A percentile compares a stretch with the other conserved stretches of the same genome.
Evolutionary conservation across 2,113 vertebrate species (phyloP).

Genomic region (Benitochromis conjunctus): DNA sequence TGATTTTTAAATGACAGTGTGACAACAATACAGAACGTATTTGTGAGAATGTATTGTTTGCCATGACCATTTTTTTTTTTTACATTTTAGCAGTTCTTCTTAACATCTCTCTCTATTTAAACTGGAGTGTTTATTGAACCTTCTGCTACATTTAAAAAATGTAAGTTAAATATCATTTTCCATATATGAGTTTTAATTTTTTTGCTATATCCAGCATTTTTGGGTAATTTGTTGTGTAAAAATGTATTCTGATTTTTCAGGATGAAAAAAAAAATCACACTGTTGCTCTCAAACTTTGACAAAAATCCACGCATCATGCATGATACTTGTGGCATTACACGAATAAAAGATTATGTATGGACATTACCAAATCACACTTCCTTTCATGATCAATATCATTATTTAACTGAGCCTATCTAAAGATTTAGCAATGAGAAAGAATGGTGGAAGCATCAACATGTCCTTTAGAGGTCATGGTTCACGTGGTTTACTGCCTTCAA

Average conservation of each 20-base stretch:
- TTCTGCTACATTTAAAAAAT: neutral
- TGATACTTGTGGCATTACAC: no score
- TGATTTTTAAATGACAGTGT: neutral
- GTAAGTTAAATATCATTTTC: neutral
- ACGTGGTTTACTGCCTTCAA: conserved; percentile 12
- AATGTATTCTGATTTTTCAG: no score
- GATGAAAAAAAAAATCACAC: no score
- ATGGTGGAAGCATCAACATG: neutral
- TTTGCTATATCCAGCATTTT: neutral
- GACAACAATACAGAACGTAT: neutral
- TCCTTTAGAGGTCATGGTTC: conserved; percentile 19
- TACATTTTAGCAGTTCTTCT: neutral
- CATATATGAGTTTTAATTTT: neutral
- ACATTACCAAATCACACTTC: neutral
- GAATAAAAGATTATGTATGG: neutral
- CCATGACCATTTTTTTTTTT: neutral
- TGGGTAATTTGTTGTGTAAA: neutral
- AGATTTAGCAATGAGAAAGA: neutral
- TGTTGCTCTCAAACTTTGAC: no score
- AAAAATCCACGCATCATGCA: no score
- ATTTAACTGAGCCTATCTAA: neutral
- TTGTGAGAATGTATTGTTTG: neutral
- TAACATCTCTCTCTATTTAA: neutral
- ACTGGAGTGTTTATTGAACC: neutral
- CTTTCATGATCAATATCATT: neutral